phyloP scores from a whole-genome alignment of 2,113 vertebrate genomes.

The Steatornis caripensis region DNA sequence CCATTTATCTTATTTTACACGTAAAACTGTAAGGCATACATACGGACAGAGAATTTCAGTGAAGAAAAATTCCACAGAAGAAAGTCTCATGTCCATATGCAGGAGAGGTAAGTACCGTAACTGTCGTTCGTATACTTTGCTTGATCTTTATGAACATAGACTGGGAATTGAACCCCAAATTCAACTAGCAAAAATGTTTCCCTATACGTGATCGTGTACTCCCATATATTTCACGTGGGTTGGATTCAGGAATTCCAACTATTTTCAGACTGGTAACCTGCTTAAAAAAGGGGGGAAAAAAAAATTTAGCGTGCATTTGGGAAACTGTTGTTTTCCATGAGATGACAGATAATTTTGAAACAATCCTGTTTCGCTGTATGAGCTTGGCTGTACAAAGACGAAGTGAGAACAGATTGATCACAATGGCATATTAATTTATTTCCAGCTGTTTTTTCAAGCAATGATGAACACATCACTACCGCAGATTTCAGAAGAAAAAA shows the following conservation, averaged over 20 bases:
- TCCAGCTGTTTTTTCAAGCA: neutral
- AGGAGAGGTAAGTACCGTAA: neutral
- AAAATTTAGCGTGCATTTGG: neutral
- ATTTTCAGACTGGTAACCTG: neutral
- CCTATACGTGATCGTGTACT: neutral
- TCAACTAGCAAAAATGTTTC: neutral
- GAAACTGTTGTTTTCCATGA: neutral
- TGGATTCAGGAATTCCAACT: neutral
- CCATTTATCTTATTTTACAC: neutral
- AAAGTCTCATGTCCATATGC: neutral
- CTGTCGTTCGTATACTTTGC: neutral
- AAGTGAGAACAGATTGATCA: conserved; percentile 22
- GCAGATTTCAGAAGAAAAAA: neutral
- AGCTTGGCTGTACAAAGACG: neutral
- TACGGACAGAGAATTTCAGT: neutral
- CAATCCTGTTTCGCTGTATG: neutral
- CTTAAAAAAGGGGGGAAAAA: rapidly evolving
- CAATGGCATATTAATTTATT: neutral
- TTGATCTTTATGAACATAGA: neutral
- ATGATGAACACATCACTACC: neutral
- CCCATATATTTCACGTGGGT: neutral
- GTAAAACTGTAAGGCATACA: neutral
- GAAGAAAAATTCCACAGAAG: neutral
- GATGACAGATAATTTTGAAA: neutral
- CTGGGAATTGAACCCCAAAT: neutral